Evolutionary conservation across 2,113 vertebrate genomes (phyloP).

Genomic region (Scolopax mira): DNA sequence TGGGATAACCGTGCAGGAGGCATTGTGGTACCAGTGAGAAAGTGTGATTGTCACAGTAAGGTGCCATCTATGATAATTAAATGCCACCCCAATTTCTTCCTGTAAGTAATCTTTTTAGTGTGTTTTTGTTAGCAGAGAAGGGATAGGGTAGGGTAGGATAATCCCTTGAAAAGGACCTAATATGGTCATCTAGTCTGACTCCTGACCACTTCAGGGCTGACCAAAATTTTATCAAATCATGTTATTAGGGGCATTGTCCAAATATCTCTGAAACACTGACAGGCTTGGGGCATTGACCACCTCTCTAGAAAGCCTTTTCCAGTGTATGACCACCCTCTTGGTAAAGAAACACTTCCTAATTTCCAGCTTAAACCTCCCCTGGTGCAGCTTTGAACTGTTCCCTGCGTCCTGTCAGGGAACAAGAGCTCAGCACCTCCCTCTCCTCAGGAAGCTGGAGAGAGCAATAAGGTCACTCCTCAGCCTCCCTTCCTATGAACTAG

Average conservation of each 20-base stretch:
- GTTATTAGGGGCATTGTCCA: not conserved
- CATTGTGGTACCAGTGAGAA: not conserved
- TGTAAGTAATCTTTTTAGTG: not conserved
- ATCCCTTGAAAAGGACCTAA: not conserved
- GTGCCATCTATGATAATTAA: not conserved
- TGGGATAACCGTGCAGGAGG: not conserved
- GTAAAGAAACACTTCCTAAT: not conserved
- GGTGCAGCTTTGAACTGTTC: not conserved
- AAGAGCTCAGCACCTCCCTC: not conserved
- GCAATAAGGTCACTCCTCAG: not conserved
- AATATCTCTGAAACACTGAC: not conserved
- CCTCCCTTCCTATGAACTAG: not conserved
- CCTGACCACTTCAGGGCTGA: not conserved
- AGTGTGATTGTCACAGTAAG: not conserved
- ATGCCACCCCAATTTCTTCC: not conserved
- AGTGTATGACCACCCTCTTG: not conserved
- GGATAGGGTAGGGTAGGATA: not conserved
- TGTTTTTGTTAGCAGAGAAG: not conserved
- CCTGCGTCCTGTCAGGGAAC: accelerated
- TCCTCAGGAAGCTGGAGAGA: not conserved
- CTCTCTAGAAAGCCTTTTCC: not conserved
- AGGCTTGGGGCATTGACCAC: accelerated
- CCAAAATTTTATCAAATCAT: not conserved
- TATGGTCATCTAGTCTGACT: not conserved
- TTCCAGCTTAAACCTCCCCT: not conserved